A percentile compares a stretch with the other conserved stretches of the same genome.
These are phyloP conservation scores for Clostera curtula DNA, from an alignment of 2,888 invertebrate genomes.

Conservation along the genomic window DNA sequence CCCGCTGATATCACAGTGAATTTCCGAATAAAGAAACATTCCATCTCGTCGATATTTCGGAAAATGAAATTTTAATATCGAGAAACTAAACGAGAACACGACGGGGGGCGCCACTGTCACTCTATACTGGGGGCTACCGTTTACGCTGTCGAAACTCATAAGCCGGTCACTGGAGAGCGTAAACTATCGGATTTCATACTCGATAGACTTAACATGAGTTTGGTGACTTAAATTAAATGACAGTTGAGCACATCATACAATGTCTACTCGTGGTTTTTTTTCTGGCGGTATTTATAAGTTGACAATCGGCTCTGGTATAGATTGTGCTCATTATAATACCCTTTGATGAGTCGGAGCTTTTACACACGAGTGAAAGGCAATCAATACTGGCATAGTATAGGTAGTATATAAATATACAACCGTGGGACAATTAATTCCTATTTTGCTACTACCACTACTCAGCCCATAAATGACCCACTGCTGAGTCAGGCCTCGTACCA, in stretches of 20 bases:
- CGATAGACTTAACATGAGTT: constrained; percentile 48
- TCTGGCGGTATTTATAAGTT: too few species aligned
- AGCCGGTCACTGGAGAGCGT: constrained; percentile 31
- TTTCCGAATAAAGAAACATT: constrained; percentile 18
- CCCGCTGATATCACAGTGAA: constrained; percentile 21
- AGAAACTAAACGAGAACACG: constrained; percentile 28
- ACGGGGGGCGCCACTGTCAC: constrained; percentile 57
- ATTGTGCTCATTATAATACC: too few species aligned
- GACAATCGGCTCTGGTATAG: too few species aligned
- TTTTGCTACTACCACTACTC: too few species aligned
- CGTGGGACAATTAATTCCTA: too few species aligned
- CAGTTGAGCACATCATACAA: constrained; percentile 19
- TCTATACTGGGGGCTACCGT: constrained; percentile 58
- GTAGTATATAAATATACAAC: too few species aligned
- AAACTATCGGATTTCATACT: constrained; percentile 50
- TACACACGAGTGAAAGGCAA: too few species aligned
- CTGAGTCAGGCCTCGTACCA: too few species aligned
- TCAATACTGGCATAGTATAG: too few species aligned
- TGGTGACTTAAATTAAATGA: constrained; percentile 29
- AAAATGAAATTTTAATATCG: constrained; percentile 28
- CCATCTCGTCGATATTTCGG: constrained; percentile 21
- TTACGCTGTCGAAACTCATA: constrained; percentile 43
- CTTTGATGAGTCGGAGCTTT: too few species aligned
- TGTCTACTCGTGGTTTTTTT: constrained; percentile 5
- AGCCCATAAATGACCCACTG: too few species aligned